phyloP scores from a whole-genome alignment of 2,113 vertebrate genomes.

The Uria aalge region DNA sequence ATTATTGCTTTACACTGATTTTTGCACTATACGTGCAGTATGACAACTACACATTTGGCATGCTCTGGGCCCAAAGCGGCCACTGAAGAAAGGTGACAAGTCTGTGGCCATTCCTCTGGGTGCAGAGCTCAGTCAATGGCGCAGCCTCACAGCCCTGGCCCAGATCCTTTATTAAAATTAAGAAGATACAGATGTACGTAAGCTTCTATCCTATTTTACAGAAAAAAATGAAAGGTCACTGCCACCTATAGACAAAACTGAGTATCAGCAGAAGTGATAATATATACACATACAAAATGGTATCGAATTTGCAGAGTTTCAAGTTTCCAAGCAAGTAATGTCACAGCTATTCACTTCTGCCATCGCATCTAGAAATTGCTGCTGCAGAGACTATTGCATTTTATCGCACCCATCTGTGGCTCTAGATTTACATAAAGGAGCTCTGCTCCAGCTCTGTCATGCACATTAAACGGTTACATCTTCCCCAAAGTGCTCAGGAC shows the following conservation, averaged over 20 bases:
- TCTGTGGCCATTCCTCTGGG: background rate
- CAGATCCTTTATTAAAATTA: background rate
- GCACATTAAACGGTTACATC: rapidly evolving
- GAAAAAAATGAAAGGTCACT: conserved; percentile 29
- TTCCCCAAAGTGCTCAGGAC: background rate
- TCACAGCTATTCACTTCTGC: background rate
- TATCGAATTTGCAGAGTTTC: background rate
- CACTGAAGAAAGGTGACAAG: background rate
- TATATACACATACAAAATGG: rapidly evolving
- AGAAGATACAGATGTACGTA: no score
- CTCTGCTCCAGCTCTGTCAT: background rate
- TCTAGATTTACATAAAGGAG: background rate
- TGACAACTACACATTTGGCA: background rate
- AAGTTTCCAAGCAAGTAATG: background rate
- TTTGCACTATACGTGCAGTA: background rate
- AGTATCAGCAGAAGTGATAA: background rate
- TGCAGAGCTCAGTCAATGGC: background rate
- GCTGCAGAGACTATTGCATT: background rate
- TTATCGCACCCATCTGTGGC: background rate
- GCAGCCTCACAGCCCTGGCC: background rate
- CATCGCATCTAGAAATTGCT: background rate
- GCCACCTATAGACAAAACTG: conserved; percentile 54
- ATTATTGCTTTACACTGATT: background rate
- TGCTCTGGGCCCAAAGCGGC: background rate
- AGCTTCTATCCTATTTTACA: background rate